phyloP scores from a whole-genome alignment of 2,113 vertebrate species.

The Dissostichus mawsoni region DNA sequence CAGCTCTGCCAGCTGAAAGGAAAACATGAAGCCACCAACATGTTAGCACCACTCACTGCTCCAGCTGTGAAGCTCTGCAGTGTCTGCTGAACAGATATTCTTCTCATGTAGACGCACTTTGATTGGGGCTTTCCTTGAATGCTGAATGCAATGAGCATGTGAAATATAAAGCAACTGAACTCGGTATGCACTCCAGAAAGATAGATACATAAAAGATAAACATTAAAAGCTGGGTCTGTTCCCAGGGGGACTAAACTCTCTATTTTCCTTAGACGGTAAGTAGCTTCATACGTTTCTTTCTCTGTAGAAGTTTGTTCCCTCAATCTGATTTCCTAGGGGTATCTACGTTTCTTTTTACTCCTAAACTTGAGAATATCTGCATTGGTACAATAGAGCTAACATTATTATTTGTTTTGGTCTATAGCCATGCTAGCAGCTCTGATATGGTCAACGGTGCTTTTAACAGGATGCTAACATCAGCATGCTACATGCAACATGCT shows the following conservation, averaged over 20 bases:
- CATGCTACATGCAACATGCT: not conserved
- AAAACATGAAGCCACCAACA: slow-evolving; percentile 21
- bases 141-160: not conserved
- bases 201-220: not conserved
- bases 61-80: slow-evolving; percentile 14
- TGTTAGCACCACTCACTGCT: slow-evolving; percentile 14
- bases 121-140: not conserved
- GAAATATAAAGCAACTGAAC: not conserved
- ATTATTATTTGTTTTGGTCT: not conserved
- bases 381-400: not conserved
- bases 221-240: not conserved
- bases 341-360: no score
- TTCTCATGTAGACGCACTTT: not conserved
- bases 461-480: no score
- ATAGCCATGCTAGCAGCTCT: not conserved
- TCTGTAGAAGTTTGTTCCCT: no score
- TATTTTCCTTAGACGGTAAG: not conserved
- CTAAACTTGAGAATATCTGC: no score
- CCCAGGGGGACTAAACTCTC: not conserved
- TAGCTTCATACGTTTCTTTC: not conserved
- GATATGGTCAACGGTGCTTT: not conserved
- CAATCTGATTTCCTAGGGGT: no score
- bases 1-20: slow-evolving; percentile 48
- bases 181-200: not conserved
- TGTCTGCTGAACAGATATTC: not conserved